Evolutionary conservation across 2,113 vertebrate species (phyloP), one percentile per base, ranked within the genome.

Genomic region (Mellivora capensis): DNA sequence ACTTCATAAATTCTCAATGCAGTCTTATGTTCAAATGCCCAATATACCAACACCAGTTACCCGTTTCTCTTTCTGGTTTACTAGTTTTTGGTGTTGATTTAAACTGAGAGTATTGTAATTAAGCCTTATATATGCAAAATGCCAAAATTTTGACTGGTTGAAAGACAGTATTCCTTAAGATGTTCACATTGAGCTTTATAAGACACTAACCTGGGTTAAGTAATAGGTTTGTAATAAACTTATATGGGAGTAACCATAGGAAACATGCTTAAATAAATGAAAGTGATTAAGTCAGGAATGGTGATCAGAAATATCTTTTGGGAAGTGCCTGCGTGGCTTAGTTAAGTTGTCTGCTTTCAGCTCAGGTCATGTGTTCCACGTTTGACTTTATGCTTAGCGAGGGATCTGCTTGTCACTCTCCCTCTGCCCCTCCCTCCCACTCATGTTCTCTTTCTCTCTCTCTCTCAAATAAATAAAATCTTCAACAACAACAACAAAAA

Each of bases 171-270:
- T 61, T 61, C 25, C 54, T 94, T 20, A 96, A 80, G 54, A 61
- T 94, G 31, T 69, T 97, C 80, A 31, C 64, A 59, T 27, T 74
- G 57, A 72, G 57, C n/a, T 74, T 89, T 90, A 44, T 88, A 57
- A 90, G 37, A 64, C 14, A 79, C 18, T 71, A 27, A 69, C 20
- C 23, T 96, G 47, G 47, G 54, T 94, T 93, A 83, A 77, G 8
- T 95, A 74, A 62, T 76, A 69, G n/a, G 25, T 91, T 96, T 95
- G 54, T 91, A 95, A 84, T 72, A 91, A 94, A 61, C 23, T 52
- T 34, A 57, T 6, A 18, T 90, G 34, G 86, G 37, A 91, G 25
- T 47, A 81, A 62, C 79, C 76, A 23, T 4, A 80, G 76, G 85
- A 94, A 79, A n/a, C 10, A 79, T 29, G 17, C 34, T 85, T 61